Base-by-base conservation (phyloP, 2,113 vertebrate species). In the Crotalus helleri region DNA sequence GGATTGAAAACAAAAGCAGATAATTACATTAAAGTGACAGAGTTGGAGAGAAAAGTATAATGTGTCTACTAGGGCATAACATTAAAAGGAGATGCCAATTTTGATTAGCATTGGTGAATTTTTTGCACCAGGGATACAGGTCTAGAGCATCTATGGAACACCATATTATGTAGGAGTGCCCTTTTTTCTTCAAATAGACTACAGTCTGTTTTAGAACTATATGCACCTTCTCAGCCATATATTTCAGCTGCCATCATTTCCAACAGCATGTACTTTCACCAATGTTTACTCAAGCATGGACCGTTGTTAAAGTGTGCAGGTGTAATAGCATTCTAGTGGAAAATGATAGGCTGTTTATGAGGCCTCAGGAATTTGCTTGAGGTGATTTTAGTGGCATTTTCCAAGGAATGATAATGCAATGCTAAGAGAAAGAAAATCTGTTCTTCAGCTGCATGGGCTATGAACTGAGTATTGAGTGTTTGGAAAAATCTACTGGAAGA, bases 221-320 rank as follows among this genome's bases (percentile, higher is more conserved):
- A 61, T 91, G 46, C 23, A 39, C 51, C 23, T 44, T 11, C 19
- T 92, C 64, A 87, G 46, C 21, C 5, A 0, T 0, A 2, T 33
- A 4, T 7, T 7, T 0, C 39, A 58, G 3, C 54, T 93, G 90
- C 12, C 64, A 92, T 94, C 61, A 54, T 90, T 58, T 95, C 92
- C 91, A 92, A 89, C 93, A 93, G 81, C 46, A 87, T 94, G 24
- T 12, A 92, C 94, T 96, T 94, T 91, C 94, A 91, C 92, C 89
- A 95, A 90, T 64, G 85, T 58, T 95, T 94, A n/a, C 17, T 94
- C 54, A 94, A 49, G 44, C 6, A 17, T 92, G 91, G 49, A 64
- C 94, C 64, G 93, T 92, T 89, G 53, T 69, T 85, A 91, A 92
- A 93, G 69, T 91, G 24, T 87, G 94, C 94, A 85, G 24, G 64